These are phyloP conservation scores for Salvelinus alpinus DNA, from an alignment of 2,113 vertebrate genomes.

Conservation along the genomic window DNA sequence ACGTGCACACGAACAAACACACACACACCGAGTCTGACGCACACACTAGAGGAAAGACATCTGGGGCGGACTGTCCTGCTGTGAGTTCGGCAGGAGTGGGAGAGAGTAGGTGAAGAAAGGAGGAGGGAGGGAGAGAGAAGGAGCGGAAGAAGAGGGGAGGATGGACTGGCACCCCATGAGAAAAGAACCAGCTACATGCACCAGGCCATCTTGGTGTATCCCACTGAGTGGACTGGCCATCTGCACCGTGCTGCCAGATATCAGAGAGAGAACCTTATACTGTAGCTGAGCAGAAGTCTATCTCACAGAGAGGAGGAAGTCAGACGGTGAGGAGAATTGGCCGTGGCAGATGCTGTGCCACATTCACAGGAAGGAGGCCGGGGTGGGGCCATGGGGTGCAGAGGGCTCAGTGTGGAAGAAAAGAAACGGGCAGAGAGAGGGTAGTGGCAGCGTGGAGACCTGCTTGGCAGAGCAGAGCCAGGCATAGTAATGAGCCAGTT, in stretches of 20 bases:
- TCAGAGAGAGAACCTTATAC: background rate
- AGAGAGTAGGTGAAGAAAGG: background rate
- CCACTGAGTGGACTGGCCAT: conserved; percentile 24
- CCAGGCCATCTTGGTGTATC: conserved; percentile 32
- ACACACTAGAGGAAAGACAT: conserved; percentile 22
- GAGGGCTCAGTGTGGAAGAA: conserved; percentile 25
- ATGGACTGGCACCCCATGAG: conserved; percentile 33
- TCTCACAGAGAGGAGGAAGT: conserved; percentile 18
- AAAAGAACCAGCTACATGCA: conserved; percentile 32
- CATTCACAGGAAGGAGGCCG: conserved; percentile 5
- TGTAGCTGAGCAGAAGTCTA: conserved; percentile 3
- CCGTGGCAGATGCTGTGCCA: conserved; percentile 31
- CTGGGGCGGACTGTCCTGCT: conserved; percentile 1
- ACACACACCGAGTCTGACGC: background rate
- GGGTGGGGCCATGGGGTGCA: conserved; percentile 16
- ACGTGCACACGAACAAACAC: conserved; percentile 14
- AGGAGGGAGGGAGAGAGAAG: background rate
- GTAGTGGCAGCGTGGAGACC: background rate
- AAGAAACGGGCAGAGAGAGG: background rate
- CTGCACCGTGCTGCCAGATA: no score
- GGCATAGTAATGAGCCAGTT: conserved; percentile 48
- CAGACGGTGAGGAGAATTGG: conserved; percentile 42
- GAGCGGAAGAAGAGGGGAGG: conserved; percentile 1
- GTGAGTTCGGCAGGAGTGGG: background rate
- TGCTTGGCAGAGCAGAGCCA: conserved; percentile 5